Percentiles rank a stretch among this genome's conserved stretches.
Conservation (phyloP, 2,797 vertebrate species). For the Enteromius paludinosus region DNA sequence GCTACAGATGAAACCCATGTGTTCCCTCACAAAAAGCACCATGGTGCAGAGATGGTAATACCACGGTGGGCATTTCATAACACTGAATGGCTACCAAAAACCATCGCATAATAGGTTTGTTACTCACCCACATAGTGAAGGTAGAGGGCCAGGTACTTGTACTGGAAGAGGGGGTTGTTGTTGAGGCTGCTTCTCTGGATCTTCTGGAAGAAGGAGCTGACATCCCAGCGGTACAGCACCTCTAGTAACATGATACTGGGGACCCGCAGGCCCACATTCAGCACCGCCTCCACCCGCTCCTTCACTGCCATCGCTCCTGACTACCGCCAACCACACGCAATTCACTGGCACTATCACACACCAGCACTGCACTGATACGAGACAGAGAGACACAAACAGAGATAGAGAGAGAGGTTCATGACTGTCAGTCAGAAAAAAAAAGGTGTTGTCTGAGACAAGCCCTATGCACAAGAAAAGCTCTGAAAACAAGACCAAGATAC, state of each 20-base stretch:
- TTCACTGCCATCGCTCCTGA: slow-evolving; percentile 87
- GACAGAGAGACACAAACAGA: background rate
- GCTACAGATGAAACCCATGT: background rate
- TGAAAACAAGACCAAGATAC: background rate
- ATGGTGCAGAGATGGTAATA: slow-evolving; percentile 1
- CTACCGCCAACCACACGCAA: slow-evolving; percentile 44
- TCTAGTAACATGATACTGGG: slow-evolving; percentile 99
- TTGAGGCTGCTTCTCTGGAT: slow-evolving; percentile 97
- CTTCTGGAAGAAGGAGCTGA: slow-evolving; percentile 99
- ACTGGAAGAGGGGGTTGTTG: slow-evolving; percentile 97
- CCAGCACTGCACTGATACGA: slow-evolving; percentile 6
- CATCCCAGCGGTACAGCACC: slow-evolving; percentile 97
- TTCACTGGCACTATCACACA: slow-evolving; percentile 24
- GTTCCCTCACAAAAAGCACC: background rate
- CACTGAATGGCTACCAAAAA: background rate
- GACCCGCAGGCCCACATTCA: slow-evolving; percentile 95
- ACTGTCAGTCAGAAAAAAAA: background rate
- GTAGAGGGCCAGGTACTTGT: slow-evolving; percentile 98
- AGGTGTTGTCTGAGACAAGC: background rate
- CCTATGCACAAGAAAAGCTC: background rate
- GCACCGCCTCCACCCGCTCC: slow-evolving; percentile 92
- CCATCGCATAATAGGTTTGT: background rate
- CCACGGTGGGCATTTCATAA: background rate
- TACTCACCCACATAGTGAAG: slow-evolving; percentile 98
- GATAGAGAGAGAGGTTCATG: background rate